These are phyloP conservation scores for Polymixis lichenea DNA, from an alignment of 2,888 invertebrate species.

Conservation along the genomic window DNA sequence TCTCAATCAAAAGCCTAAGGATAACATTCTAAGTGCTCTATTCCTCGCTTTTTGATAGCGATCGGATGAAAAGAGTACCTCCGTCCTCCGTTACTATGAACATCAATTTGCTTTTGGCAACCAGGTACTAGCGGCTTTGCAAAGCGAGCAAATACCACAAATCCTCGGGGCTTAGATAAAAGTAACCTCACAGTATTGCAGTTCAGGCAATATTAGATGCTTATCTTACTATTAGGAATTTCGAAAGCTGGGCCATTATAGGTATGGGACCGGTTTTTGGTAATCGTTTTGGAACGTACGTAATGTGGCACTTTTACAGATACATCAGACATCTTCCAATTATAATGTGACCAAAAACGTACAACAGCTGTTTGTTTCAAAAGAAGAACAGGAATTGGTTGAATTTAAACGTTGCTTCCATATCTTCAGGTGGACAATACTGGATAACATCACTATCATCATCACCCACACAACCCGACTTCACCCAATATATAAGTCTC, in stretches of 20 bases:
- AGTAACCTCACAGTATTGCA: constrained; percentile 65
- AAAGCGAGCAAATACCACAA: constrained; percentile 64
- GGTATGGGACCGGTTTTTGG: constrained; percentile 6
- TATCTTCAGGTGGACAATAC: too few relatives aligned
- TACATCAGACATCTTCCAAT: not conserved
- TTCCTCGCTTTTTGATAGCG: constrained; percentile 48
- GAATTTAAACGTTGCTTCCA: too few relatives aligned
- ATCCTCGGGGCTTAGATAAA: constrained; percentile 68
- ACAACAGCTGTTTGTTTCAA: not conserved
- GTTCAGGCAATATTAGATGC: constrained; percentile 65
- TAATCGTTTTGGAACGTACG: not conserved
- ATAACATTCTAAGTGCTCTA: constrained; percentile 10
- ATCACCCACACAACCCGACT: too few relatives aligned
- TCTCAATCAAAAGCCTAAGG: constrained; percentile 2
- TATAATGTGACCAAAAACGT: too few relatives aligned
- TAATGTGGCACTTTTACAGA: not conserved
- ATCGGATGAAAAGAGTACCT: constrained; percentile 59
- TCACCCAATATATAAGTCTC: too few relatives aligned
- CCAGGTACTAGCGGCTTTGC: constrained; percentile 56
- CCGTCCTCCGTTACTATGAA: constrained; percentile 55
- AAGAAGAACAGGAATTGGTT: too few relatives aligned
- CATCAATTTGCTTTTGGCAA: constrained; percentile 71
- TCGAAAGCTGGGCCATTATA: constrained; percentile 27
- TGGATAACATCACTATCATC: too few relatives aligned
- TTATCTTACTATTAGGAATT: constrained; percentile 60